Evolutionary conservation across 1,140 invertebrate genomes (phyloP).

Genomic region (Sitophilus oryzae): DNA sequence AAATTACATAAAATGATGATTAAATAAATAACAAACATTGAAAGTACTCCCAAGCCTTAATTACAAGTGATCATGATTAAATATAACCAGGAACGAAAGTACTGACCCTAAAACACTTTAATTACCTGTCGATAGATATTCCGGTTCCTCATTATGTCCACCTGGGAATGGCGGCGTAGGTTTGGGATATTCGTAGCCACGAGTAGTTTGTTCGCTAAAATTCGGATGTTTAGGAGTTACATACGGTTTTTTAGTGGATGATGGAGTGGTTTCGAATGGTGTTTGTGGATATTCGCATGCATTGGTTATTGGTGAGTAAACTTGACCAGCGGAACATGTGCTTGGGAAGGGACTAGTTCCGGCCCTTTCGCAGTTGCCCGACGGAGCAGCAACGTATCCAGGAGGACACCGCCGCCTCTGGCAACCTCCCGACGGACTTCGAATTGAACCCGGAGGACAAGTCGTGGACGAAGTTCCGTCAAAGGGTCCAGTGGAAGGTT

Average conservation of each 20-base stretch:
- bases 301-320: constrained; percentile 17
- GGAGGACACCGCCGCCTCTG: constrained; percentile 13
- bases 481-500: not conserved
- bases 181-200: constrained; percentile 21
- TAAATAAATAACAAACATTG: too few species aligned
- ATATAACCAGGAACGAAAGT: too few species aligned
- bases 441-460: constrained; percentile 7
- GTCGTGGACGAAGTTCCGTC: not conserved
- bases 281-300: constrained; percentile 17
- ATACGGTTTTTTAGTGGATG: constrained; percentile 13
- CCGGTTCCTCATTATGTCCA: too few species aligned
- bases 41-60: too few species aligned
- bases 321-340: constrained; percentile 13
- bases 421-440: constrained; percentile 14
- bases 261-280: constrained; percentile 11
- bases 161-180: constrained; percentile 8
- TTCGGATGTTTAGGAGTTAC: constrained; percentile 17
- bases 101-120: too few species aligned
- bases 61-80: too few species aligned
- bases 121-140: too few species aligned
- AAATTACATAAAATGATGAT: too few species aligned
- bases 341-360: not conserved
- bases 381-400: constrained; percentile 5
- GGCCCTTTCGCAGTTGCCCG: constrained; percentile 12
- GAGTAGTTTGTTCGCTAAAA: constrained; percentile 16